phyloP scores from a whole-genome alignment of 2,113 vertebrate species.

The Cottus gobio region DNA sequence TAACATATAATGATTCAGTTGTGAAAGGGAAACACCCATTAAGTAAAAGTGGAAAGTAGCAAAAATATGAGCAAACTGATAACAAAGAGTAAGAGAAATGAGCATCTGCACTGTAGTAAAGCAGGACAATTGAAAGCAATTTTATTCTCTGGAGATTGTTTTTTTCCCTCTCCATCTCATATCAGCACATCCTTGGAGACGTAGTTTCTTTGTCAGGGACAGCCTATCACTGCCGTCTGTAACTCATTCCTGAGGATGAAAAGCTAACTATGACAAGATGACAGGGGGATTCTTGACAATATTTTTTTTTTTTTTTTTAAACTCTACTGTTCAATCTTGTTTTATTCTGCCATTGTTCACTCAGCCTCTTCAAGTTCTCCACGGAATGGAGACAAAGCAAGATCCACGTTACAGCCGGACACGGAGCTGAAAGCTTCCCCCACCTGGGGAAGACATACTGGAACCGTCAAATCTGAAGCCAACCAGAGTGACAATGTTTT shows the following conservation, averaged over 20 bases:
- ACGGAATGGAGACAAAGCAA: background rate
- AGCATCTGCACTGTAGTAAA: background rate
- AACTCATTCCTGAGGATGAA: slow-evolving; percentile 46
- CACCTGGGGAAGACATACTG: background rate
- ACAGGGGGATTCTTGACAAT: slow-evolving; percentile 14
- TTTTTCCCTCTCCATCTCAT: slow-evolving; percentile 23
- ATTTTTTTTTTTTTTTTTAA: too few relatives aligned
- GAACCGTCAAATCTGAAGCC: slow-evolving; percentile 3
- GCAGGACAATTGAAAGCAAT: slow-evolving; percentile 24
- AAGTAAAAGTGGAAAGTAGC: background rate
- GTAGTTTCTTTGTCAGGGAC: slow-evolving; percentile 21
- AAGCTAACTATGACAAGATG: slow-evolving; percentile 37
- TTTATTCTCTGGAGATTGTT: slow-evolving; percentile 36
- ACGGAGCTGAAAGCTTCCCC: background rate
- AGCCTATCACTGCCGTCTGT: slow-evolving; percentile 41
- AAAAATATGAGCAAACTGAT: background rate
- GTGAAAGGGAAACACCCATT: background rate
- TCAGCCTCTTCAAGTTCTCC: background rate
- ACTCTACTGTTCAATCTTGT: slow-evolving; percentile 12
- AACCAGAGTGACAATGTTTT: background rate
- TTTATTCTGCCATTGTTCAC: slow-evolving; percentile 19
- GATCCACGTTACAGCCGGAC: slow-evolving; percentile 4
- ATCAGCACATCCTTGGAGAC: slow-evolving; percentile 37
- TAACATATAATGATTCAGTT: background rate
- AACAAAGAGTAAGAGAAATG: background rate